Evolutionary conservation across 2,888 invertebrate genomes (phyloP).

Genomic region (Diarsia mendica): DNA sequence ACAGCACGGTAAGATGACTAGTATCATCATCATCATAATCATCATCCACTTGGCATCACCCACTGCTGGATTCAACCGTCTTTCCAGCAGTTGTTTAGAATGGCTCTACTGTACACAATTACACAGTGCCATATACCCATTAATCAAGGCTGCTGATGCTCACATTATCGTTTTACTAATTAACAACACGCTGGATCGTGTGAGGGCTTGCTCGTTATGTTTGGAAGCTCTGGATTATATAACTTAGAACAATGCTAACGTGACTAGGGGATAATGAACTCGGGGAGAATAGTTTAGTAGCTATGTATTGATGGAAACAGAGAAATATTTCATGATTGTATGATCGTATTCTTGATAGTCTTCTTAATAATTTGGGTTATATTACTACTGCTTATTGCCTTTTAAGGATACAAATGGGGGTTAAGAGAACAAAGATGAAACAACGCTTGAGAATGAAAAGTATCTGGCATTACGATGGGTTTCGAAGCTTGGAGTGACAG

Average conservation of each 20-base stretch:
- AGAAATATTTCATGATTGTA: background rate
- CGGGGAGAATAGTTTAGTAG: background rate
- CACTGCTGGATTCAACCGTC: background rate
- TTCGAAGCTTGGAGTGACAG: too few relatives aligned
- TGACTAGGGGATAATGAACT: constrained; percentile 3
- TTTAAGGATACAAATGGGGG: too few relatives aligned
- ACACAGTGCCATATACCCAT: constrained; percentile 11
- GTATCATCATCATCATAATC: background rate
- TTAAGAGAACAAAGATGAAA: too few relatives aligned
- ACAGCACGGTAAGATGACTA: background rate
- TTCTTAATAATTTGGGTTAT: background rate
- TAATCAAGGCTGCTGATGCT: constrained; percentile 49
- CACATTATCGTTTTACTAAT: constrained; percentile 54
- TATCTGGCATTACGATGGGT: too few relatives aligned
- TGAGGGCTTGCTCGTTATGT: constrained; percentile 23
- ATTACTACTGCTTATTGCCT: too few relatives aligned
- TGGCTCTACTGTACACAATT: constrained; percentile 2
- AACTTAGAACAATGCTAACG: constrained; percentile 13
- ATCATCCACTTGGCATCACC: background rate
- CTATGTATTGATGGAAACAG: background rate
- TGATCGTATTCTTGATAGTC: background rate
- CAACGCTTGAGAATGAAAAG: too few relatives aligned
- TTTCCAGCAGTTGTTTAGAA: background rate
- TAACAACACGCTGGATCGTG: constrained; percentile 29
- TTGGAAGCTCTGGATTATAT: constrained; percentile 38